A percentile compares a stretch with the other conserved stretches of the same genome.
Evolutionary conservation across 1,140 invertebrate genomes (phyloP).

Genomic region (Aleiodes sp.): DNA sequence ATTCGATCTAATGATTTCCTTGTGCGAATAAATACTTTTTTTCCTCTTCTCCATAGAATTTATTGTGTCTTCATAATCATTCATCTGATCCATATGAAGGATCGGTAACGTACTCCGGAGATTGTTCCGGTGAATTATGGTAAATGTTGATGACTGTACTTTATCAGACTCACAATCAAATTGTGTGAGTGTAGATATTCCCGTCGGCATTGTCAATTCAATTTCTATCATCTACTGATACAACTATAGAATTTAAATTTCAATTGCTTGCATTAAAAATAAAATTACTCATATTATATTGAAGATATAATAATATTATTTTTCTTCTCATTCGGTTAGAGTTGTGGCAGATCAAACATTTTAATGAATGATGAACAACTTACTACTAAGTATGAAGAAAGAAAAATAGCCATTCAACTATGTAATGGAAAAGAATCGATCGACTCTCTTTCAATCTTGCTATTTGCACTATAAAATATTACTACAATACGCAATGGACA

Average conservation of each 20-base stretch:
- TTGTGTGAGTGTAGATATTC: constrained; percentile 32
- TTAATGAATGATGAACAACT: background rate
- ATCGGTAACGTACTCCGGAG: constrained; percentile 54
- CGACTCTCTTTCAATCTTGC: no score
- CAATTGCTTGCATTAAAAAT: no score
- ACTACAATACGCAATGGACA: no score
- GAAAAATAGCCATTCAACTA: no score
- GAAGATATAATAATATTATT: no score
- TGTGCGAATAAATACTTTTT: constrained; percentile 44
- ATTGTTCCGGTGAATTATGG: constrained; percentile 55
- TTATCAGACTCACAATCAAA: constrained; percentile 40
- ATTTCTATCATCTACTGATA: constrained; percentile 63
- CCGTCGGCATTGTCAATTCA: constrained; percentile 35
- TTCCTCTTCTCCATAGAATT: constrained; percentile 43
- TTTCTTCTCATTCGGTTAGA: no score
- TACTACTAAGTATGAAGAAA: no score
- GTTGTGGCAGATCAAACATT: no score
- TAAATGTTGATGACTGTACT: constrained; percentile 52
- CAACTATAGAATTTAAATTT: no score
- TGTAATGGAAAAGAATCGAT: no score
- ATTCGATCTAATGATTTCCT: constrained; percentile 55
- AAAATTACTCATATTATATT: no score
- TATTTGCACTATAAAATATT: no score
- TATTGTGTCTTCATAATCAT: constrained; percentile 35
- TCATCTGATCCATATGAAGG: constrained; percentile 42